phyloP scores from a whole-genome alignment of 2,797 vertebrate genomes.

The Gymnoscopelus microlampas region DNA sequence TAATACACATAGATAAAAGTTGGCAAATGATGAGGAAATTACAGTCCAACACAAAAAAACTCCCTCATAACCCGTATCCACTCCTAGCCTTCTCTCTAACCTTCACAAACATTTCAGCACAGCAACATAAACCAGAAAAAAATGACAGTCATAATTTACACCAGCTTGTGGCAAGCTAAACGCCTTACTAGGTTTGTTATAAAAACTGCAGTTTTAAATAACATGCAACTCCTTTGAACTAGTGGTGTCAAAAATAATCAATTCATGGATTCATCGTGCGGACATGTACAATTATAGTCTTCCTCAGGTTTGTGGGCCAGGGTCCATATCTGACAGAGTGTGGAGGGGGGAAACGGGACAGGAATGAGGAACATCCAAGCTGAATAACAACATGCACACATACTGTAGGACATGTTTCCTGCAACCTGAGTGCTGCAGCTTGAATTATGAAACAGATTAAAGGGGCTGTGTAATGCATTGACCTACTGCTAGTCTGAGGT shows the following conservation, averaged over 20 bases:
- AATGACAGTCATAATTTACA: too few species aligned
- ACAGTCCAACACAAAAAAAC: background rate
- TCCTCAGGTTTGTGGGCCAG: too few species aligned
- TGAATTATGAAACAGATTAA: slow-evolving; percentile 74
- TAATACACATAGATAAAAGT: too few species aligned
- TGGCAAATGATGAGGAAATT: background rate
- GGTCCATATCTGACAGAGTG: too few species aligned
- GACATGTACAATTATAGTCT: too few species aligned
- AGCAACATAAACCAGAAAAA: background rate
- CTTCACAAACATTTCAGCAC: background rate
- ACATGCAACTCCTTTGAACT: too few species aligned
- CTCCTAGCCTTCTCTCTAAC: background rate
- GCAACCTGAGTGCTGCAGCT: slow-evolving; percentile 60
- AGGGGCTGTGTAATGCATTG: slow-evolving; percentile 40
- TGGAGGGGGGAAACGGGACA: slow-evolving; percentile 51
- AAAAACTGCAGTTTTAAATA: too few species aligned
- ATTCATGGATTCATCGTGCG: too few species aligned
- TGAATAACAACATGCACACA: slow-evolving; percentile 33
- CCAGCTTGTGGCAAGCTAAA: too few species aligned
- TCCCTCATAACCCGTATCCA: background rate
- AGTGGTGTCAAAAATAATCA: too few species aligned
- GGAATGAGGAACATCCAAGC: slow-evolving; percentile 22
- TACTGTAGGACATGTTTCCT: slow-evolving; percentile 35
- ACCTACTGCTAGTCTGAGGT: slow-evolving; percentile 4
- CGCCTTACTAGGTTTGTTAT: too few species aligned